Percentiles rank a stretch among this genome's conserved stretches.
Conservation (phyloP, 2,888 invertebrate genomes). For the Exocentrus adspersus region DNA sequence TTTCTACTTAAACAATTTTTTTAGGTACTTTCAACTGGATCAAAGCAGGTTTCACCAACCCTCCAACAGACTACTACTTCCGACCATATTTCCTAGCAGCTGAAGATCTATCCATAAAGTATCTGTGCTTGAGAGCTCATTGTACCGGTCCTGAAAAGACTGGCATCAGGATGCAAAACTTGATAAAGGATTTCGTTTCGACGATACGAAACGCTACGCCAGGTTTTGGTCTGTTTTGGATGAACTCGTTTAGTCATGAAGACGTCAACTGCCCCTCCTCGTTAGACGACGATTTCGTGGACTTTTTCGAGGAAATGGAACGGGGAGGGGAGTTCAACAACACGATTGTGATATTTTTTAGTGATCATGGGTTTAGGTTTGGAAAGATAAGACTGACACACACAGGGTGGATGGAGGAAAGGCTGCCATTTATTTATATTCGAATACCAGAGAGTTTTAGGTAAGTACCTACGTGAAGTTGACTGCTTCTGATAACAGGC, state of each 20-base stretch:
- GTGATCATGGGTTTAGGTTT: slow-evolving; percentile 83
- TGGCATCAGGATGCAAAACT: slow-evolving; percentile 75
- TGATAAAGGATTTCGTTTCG: slow-evolving; percentile 73
- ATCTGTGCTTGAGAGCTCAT: slow-evolving; percentile 57
- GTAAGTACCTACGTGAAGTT: slow-evolving; percentile 53
- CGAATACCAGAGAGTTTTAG: slow-evolving; percentile 73
- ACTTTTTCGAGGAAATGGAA: slow-evolving; percentile 70
- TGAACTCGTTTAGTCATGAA: slow-evolving; percentile 78
- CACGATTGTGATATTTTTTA: slow-evolving; percentile 77
- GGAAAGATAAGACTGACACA: slow-evolving; percentile 74
- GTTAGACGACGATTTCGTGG: slow-evolving; percentile 72
- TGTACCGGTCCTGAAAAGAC: slow-evolving; percentile 72
- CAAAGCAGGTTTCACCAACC: slow-evolving; percentile 74
- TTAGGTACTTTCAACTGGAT: slow-evolving; percentile 77
- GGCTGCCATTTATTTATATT: slow-evolving; percentile 78
- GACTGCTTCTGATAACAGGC: not conserved
- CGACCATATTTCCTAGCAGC: slow-evolving; percentile 77
- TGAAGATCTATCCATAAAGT: slow-evolving; percentile 67
- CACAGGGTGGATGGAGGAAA: slow-evolving; percentile 82
- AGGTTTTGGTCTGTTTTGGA: slow-evolving; percentile 83
- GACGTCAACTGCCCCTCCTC: slow-evolving; percentile 73
- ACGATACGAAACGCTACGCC: slow-evolving; percentile 67
- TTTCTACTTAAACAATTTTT: slow-evolving; percentile 4
- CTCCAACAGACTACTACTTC: slow-evolving; percentile 85
- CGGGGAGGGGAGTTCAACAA: slow-evolving; percentile 71